Base-by-base conservation (phyloP, 2,797 vertebrate species). In the Gorsachius magnificus region DNA sequence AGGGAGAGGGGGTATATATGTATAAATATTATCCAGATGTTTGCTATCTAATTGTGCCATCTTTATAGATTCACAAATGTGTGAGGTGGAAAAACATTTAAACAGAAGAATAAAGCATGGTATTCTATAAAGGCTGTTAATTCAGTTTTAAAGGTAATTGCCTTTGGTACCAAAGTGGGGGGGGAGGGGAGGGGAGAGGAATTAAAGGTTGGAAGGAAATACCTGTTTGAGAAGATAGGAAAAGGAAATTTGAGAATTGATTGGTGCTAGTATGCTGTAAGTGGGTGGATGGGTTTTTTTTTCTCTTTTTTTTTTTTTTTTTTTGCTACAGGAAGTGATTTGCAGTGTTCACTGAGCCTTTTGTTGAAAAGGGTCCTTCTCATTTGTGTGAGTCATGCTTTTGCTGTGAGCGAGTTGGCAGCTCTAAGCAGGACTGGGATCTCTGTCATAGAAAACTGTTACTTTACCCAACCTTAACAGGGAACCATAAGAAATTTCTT, bases 281-380 rank as follows among this genome's bases (percentile, higher is more conserved):
- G 99, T 99, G 99, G 99, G 99, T 99, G 99, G 97, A 98, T 98
- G 98, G 94, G 28, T 72, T 88, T 93, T 93, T 90, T 74, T 77
- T 38, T 13, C 91, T 51, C 4, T n/a, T 36, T 41, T 65, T 81
- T 81, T 83, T 89, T 87, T 91, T 95, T 98, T 97, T 96, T 98
- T 98, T 97, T 98, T 98, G 97, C 98, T 98, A 99, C 99, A 99
- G 99, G 99, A 99, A 99, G 99, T 99, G 99, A 99, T 99, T 99
- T 99, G 99, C 99, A 98, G 99, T 98, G 98, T 99, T 99, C 99
- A 99, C 99, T 99, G 99, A 99, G 99, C 98, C 99, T 99, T 99
- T 99, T 99, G 99, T 99, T 99, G 99, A 99, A 99, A 99, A 99
- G 98, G 99, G 99, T 98, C 99, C 98, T 99, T 99, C 98, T 99